Evolutionary conservation across 2,113 vertebrate species (phyloP).

Genomic region (Apaloderma vittatum): DNA sequence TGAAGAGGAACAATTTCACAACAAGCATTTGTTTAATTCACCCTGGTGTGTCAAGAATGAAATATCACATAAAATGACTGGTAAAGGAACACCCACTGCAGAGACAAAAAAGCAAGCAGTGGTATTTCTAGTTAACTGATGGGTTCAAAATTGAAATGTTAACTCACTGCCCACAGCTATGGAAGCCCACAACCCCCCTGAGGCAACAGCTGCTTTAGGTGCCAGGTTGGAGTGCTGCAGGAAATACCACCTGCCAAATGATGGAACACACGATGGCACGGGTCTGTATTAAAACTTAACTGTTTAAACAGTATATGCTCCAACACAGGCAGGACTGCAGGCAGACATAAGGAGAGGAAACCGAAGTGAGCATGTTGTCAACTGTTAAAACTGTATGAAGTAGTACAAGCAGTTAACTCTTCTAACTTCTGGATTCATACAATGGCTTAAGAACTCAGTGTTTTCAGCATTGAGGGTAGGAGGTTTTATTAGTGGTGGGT

Average conservation of each 20-base stretch:
- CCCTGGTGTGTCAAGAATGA: background rate
- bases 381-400: background rate
- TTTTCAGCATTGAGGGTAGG: background rate
- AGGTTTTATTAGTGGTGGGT: background rate
- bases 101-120: background rate
- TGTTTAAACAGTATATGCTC: background rate
- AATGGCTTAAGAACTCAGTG: background rate
- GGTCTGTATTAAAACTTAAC: background rate
- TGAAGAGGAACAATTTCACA: background rate
- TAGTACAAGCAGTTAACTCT: background rate
- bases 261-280: rapidly evolving
- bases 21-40: background rate
- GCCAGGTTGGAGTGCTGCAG: background rate
- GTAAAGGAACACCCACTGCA: background rate
- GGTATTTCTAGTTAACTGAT: background rate
- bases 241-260: background rate
- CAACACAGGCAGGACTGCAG: background rate
- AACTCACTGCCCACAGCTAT: background rate
- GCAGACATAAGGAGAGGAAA: background rate
- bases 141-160: too few relatives aligned
- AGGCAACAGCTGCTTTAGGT: background rate
- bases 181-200: background rate
- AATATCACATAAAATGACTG: background rate
- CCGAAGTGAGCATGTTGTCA: background rate
- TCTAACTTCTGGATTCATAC: background rate